A percentile compares a stretch with the other conserved stretches of the same genome.
Evolutionary conservation across 2,888 invertebrate genomes (phyloP).

Genomic region (Tetragonula carbonaria): DNA sequence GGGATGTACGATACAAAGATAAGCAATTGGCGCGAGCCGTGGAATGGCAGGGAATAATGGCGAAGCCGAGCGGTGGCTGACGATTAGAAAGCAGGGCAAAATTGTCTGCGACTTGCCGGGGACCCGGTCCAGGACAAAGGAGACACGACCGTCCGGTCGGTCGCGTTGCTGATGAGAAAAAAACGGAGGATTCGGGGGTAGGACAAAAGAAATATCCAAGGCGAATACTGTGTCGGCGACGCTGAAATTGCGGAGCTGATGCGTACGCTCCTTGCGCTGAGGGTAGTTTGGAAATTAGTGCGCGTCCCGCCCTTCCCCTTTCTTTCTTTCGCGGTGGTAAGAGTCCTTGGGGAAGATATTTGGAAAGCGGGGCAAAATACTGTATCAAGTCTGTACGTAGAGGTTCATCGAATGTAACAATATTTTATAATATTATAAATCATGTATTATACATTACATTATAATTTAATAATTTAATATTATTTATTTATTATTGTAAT

Average conservation of each 20-base stretch:
- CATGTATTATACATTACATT: too few relatives aligned
- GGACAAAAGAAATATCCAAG: neutral
- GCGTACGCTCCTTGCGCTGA: neutral
- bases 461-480: too few relatives aligned
- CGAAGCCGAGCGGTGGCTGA: neutral
- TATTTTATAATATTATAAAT: too few relatives aligned
- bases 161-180: slow-evolving; percentile 35
- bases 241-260: slow-evolving; percentile 3
- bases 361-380: too few relatives aligned
- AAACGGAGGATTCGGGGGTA: neutral
- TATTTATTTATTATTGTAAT: too few relatives aligned
- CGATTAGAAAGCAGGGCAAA: slow-evolving; percentile 46
- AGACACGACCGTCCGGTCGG: neutral
- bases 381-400: too few relatives aligned
- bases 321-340: neutral
- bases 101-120: slow-evolving; percentile 28
- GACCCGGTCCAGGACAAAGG: slow-evolving; percentile 14
- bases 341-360: neutral
- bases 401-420: too few relatives aligned
- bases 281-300: slow-evolving; percentile 12
- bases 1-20: slow-evolving; percentile 42
- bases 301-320: neutral
- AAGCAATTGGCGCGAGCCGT: slow-evolving; percentile 39
- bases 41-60: slow-evolving; percentile 31
- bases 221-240: slow-evolving; percentile 9